A percentile compares a stretch with the other conserved stretches of the same genome.
Evolutionary conservation across 2,888 invertebrate species (phyloP).

Genomic region (Apamea anceps): DNA sequence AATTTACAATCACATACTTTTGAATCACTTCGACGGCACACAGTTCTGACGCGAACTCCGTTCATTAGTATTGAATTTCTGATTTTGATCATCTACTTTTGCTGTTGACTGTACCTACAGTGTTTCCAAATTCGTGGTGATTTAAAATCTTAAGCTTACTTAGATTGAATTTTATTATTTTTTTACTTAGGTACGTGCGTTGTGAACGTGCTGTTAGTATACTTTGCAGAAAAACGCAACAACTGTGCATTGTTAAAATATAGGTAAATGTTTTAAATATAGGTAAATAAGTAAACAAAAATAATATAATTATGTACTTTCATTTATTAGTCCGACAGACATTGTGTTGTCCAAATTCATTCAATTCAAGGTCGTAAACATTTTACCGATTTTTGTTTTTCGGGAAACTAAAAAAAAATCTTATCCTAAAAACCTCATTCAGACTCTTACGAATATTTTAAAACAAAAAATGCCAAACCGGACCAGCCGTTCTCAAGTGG

Average conservation of each 20-base stretch:
- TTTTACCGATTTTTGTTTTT: background rate
- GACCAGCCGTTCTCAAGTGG: background rate
- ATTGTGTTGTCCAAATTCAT: too few relatives aligned
- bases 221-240: conserved; percentile 1
- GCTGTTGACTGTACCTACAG: background rate
- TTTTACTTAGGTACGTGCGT: conserved; percentile 12
- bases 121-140: conserved; percentile 4
- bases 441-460: background rate
- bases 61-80: too few relatives aligned
- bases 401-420: background rate
- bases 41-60: too few relatives aligned
- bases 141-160: too few relatives aligned
- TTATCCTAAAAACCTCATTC: background rate
- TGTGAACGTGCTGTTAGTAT: conserved; percentile 3
- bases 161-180: too few relatives aligned
- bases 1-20: too few relatives aligned
- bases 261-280: background rate
- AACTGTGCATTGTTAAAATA: conserved; percentile 11
- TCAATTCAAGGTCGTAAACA: background rate
- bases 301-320: background rate
- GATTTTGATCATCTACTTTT: too few relatives aligned
- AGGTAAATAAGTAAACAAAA: background rate
- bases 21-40: too few relatives aligned
- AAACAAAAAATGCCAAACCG: background rate
- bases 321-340: background rate